Evolutionary conservation across 2,113 vertebrate genomes (phyloP).

Genomic region (Brachyistius frenatus): DNA sequence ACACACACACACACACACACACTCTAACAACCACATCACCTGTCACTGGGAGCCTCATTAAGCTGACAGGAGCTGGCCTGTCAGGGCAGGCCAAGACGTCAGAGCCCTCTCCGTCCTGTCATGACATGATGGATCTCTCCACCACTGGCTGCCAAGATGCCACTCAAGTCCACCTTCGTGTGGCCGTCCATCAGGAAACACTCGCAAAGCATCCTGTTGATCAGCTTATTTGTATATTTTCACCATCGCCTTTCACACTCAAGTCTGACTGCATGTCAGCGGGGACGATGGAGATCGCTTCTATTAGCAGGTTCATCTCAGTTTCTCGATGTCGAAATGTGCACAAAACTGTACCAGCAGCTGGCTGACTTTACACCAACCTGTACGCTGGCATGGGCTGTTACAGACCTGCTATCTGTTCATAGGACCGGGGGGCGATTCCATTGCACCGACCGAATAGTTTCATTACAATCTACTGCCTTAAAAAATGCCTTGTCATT

Average conservation of each 20-base stretch:
- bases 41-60: constrained; percentile 82
- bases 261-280: constrained; percentile 31
- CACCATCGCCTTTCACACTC: constrained; percentile 22
- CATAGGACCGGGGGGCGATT: no score
- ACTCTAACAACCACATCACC: constrained; percentile 69
- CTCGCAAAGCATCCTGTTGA: constrained; percentile 73
- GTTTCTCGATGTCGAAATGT: constrained; percentile 1
- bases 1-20: constrained; percentile 33
- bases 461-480: no score
- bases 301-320: constrained; percentile 8
- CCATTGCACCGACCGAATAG: no score
- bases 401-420: no score
- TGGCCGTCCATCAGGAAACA: constrained; percentile 75
- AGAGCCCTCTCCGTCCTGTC: constrained; percentile 76
- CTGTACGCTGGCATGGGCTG: no score
- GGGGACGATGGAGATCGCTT: constrained; percentile 5
- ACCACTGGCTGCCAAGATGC: constrained; percentile 77
- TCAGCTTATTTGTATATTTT: constrained; percentile 70
- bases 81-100: constrained; percentile 75
- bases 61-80: constrained; percentile 76
- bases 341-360: no score
- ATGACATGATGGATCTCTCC: constrained; percentile 79
- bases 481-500: no score
- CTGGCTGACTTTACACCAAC: no score
- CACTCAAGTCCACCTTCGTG: constrained; percentile 76